Conservation (phyloP, 2,888 invertebrate genomes). For the Odontocolon sp. region DNA sequence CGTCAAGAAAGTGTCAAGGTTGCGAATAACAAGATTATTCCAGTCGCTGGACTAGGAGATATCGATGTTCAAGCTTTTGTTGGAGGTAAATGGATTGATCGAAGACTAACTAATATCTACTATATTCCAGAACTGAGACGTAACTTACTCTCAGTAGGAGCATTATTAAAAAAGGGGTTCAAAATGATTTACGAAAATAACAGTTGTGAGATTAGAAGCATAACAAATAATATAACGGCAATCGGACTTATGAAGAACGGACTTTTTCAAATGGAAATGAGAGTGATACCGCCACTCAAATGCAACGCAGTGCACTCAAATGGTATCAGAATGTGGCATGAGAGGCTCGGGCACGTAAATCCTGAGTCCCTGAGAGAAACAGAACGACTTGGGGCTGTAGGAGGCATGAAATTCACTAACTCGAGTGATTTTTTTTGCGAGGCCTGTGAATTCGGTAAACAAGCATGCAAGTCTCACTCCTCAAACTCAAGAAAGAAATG, state of each 20-base stretch:
- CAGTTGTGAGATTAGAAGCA: neutral
- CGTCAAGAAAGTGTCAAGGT: conserved; percentile 6
- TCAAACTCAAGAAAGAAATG: neutral
- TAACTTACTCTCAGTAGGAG: conserved; percentile 5
- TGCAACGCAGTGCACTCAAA: neutral
- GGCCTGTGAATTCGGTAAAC: conserved; percentile 5
- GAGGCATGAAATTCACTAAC: neutral
- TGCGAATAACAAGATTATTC: conserved; percentile 5
- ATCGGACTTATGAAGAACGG: conserved; percentile 1
- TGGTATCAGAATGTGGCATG: neutral
- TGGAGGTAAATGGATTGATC: neutral
- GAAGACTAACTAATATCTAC: neutral
- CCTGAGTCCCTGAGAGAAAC: neutral
- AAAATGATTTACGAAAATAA: neutral
- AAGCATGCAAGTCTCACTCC: neutral
- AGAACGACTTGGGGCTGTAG: neutral
- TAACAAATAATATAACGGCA: neutral
- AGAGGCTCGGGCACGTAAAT: conserved; percentile 1
- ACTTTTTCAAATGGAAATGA: neutral
- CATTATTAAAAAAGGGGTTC: neutral
- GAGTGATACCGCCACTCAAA: neutral
- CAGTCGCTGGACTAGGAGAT: neutral
- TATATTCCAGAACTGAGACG: neutral
- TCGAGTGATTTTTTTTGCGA: conserved; percentile 5
- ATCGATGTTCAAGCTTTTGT: conserved; percentile 8